Conservation (phyloP, 1,140 invertebrate species). For the Drosophila sucinea region DNA sequence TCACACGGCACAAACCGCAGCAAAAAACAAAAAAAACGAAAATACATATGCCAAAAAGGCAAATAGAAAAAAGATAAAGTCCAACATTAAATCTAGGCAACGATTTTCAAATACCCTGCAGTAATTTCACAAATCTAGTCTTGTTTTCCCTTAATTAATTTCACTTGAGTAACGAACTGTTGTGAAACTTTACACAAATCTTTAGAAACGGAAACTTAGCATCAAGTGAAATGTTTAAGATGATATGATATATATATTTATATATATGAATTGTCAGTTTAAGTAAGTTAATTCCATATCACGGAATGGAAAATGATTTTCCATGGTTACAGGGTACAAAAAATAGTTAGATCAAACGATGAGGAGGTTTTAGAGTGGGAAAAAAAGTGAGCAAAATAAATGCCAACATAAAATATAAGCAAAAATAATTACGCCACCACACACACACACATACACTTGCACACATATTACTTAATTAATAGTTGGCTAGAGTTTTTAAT, state of each 20-base stretch:
- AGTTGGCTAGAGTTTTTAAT: slow-evolving; percentile 21
- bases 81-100: neutral
- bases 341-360: too few species aligned
- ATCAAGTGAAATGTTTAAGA: too few species aligned
- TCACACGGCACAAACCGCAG: slow-evolving; percentile 47
- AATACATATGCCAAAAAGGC: neutral
- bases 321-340: neutral
- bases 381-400: neutral
- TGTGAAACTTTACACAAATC: too few species aligned
- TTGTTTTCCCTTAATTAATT: too few species aligned
- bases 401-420: slow-evolving; percentile 36
- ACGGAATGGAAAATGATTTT: neutral
- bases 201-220: too few species aligned
- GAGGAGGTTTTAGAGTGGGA: neutral
- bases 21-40: slow-evolving; percentile 43
- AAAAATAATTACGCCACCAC: slow-evolving; percentile 40
- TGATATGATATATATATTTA: too few species aligned
- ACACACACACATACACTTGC: too few species aligned
- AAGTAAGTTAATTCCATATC: too few species aligned
- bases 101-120: neutral
- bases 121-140: neutral
- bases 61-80: neutral
- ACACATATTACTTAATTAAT: slow-evolving; percentile 22
- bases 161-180: too few species aligned
- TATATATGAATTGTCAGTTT: too few species aligned